phyloP scores from a whole-genome alignment of 53 echinoderm and acorn worm genomes.

The Zoroaster sp. region DNA sequence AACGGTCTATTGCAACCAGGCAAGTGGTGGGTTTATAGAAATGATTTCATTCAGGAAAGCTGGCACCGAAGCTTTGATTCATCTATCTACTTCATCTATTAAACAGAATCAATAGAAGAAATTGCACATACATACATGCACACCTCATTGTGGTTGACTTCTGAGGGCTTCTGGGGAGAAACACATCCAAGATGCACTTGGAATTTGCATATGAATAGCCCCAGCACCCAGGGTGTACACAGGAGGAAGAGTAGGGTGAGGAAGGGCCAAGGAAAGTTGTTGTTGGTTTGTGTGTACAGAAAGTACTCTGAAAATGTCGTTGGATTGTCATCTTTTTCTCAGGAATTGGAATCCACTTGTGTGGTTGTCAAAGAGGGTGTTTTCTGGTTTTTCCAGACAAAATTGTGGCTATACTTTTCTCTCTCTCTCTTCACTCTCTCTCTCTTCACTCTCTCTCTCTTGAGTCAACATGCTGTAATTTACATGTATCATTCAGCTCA shows the following conservation, averaged over 20 bases:
- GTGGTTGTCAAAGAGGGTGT: background rate
- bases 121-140: background rate
- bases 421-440: background rate
- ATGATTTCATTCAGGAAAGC: too few species aligned
- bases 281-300: background rate
- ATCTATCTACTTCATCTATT: too few species aligned
- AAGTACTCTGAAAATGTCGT: background rate
- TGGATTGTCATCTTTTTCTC: background rate
- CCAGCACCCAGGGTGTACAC: background rate
- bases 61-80: too few species aligned
- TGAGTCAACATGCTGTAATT: background rate
- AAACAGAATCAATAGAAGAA: background rate
- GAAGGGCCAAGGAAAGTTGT: background rate
- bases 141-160: background rate
- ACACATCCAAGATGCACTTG: background rate
- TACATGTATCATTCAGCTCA: background rate
- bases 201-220: constrained; percentile 25
- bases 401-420: background rate
- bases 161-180: background rate
- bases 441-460: background rate
- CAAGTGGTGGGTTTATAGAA: too few species aligned
- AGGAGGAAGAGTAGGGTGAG: background rate
- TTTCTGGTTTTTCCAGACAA: background rate
- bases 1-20: too few species aligned
- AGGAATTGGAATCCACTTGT: background rate